Conservation (phyloP, 2,888 invertebrate species). For the Yponomeuta evonymella region DNA sequence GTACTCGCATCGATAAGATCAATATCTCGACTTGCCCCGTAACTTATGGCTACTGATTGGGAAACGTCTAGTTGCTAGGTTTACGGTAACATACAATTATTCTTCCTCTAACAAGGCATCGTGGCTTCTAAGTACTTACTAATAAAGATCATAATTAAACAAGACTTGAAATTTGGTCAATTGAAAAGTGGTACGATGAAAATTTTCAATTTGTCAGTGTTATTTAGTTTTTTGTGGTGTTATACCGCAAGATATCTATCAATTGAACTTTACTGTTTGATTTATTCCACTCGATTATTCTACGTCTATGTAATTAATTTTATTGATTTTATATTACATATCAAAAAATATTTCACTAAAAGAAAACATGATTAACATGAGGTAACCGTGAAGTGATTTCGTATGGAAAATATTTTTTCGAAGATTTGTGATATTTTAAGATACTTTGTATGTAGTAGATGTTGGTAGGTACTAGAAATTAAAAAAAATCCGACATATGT, state of each 20-base stretch:
- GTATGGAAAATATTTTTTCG: too few species aligned
- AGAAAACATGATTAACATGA: neutral
- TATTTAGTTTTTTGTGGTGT: neutral
- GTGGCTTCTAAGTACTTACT: constrained; percentile 1
- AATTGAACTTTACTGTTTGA: neutral
- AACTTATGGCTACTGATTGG: constrained; percentile 46
- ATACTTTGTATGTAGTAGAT: too few species aligned
- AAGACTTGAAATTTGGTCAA: neutral
- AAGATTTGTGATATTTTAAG: too few species aligned
- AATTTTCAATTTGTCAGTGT: neutral
- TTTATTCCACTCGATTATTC: neutral
- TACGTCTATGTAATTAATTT: neutral
- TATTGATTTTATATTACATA: neutral
- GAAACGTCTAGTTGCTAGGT: constrained; percentile 13
- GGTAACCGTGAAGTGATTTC: too few species aligned
- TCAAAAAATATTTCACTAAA: neutral
- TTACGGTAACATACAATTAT: neutral
- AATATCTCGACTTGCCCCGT: constrained; percentile 46
- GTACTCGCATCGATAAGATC: constrained; percentile 63
- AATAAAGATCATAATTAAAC: neutral
- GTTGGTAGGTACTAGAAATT: too few species aligned
- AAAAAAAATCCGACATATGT: too few species aligned
- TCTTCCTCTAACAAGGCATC: neutral
- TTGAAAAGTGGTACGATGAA: neutral
- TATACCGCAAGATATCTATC: neutral